Base-by-base conservation (phyloP, 2,113 vertebrate species). In the western clawed frog (Xenopus tropicalis) region DNA sequence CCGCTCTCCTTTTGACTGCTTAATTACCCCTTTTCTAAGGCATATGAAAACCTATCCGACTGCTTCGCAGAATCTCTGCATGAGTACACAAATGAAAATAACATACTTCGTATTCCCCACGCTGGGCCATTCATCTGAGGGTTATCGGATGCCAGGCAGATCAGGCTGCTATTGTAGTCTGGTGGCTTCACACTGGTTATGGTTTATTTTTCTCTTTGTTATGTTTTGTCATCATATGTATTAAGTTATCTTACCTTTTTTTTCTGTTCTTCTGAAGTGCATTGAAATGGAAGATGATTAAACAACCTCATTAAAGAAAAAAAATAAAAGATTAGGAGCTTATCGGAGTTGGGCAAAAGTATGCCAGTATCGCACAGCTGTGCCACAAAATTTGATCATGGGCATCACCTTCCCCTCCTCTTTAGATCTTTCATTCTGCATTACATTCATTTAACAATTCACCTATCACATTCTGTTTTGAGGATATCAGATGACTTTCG, bases 81-180 rank as follows among this genome's bases (percentile, higher is more conserved):
- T 69, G 73, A 75, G 43, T 61, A 62, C 66, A 75, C 73, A 63
- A 62, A 75, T 75, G 73, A 75, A 75, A 75, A 75, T 75, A 75
- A 75, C 66, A 75, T 69, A 69, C 57, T 76, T 44, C 59, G 61
- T 76, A 59, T 76, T 69, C 58, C 56, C 19, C 44, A 62, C 22
- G n/a, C 65, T 62, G 46, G 29, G 22, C 25, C 48, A 76, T 69
- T 76, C 73, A 76, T 12, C 20, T 6, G 12, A 54, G 46, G 66
- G 73, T 76, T 76, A 76, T 76, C 59, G 44, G 54, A 76, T 76
- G 66, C 73, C 73, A 76, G 48, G 66, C 73, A 69, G 58, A 76
- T 76, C 73, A 76, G 58, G 52, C 46, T 17, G 46, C 66, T 42
- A 69, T 75, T 75, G 72, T 75, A 43, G 62, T 63, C 16, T 51